Percentiles rank a stretch among this genome's conserved stretches.
phyloP scores from a whole-genome alignment of 1,140 invertebrate genomes.

The Camponotus pennsylvanicus region DNA sequence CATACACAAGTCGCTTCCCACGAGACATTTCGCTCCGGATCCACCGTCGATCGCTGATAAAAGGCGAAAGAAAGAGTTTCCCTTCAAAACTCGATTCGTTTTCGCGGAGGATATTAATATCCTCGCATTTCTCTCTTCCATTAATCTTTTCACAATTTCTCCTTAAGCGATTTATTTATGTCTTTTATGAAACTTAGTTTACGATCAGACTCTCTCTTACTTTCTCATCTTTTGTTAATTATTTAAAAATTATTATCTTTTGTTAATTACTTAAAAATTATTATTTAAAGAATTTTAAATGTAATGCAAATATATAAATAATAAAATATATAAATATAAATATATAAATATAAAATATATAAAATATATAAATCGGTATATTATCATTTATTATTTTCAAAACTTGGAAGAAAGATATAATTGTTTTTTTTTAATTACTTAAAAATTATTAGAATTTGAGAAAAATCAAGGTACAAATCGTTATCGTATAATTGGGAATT shows the following conservation, averaged over 20 bases:
- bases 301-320: no score
- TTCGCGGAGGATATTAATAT: not conserved
- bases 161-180: not conserved
- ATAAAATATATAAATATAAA: no score
- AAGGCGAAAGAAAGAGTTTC: slow-evolving; percentile 13
- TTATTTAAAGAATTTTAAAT: not conserved
- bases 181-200: not conserved
- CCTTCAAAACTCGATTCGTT: slow-evolving; percentile 3
- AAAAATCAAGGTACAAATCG: not conserved
- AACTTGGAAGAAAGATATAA: no score
- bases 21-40: slow-evolving; percentile 34
- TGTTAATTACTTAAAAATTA: not conserved
- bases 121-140: not conserved
- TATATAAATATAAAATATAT: no score
- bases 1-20: slow-evolving; percentile 11
- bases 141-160: not conserved
- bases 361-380: no score
- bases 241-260: not conserved
- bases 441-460: not conserved
- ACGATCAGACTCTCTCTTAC: not conserved
- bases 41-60: slow-evolving; percentile 32
- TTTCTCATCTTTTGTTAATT: not conserved
- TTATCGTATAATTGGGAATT: not conserved
- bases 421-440: not conserved
- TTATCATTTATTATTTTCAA: no score